Evolutionary conservation across 2,797 vertebrate species (phyloP), one percentile per base, ranked within the genome.

Genomic region (Sebastes minor): DNA sequence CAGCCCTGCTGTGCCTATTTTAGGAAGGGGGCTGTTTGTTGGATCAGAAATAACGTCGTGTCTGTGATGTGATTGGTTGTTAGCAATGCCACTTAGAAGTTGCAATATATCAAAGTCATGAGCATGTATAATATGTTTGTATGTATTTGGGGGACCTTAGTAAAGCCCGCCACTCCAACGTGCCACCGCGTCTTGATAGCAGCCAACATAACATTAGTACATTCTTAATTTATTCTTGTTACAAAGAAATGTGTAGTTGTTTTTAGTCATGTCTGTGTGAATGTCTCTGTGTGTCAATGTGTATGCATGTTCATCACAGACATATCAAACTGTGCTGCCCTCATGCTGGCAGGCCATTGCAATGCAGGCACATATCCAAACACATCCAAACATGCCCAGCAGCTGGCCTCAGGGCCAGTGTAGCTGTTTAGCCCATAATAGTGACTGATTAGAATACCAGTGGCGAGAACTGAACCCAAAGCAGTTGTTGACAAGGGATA

Each of bases 401-500:
- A 92, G 89, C 89, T 86, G 86, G 85, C 90, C 91, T 79, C 75
- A 12, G 88, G 86, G 86, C 78, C 78, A 16, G 70, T 75, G 89
- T 69, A 80, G 83, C 88, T 76, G 87, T 88, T 93, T 86, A 84
- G 87, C 88, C 85, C 78, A 83, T 91, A 92, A 92, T 83, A 90
- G 87, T 70, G 78, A 89, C 86, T 92, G 92, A 91, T 93, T 91
- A 91, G 89, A 94, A 93, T 88, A 90, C 83, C 88, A 85, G 88
- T 57, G 79, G 88, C 67, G 74, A 89, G 88, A 91, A 81, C 74
- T 85, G 87, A 88, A 90, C 90, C 86, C 86, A 86, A 84, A 92
- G 93, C 89, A 90, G 90, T 91, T 94, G 93, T 91, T 94, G 93
- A 95, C 93, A 94, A 86, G 91, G 86, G 83, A 91, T 81, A 91